Conservation (phyloP, 2,888 invertebrate genomes). For the Eretmocerus hayati region DNA sequence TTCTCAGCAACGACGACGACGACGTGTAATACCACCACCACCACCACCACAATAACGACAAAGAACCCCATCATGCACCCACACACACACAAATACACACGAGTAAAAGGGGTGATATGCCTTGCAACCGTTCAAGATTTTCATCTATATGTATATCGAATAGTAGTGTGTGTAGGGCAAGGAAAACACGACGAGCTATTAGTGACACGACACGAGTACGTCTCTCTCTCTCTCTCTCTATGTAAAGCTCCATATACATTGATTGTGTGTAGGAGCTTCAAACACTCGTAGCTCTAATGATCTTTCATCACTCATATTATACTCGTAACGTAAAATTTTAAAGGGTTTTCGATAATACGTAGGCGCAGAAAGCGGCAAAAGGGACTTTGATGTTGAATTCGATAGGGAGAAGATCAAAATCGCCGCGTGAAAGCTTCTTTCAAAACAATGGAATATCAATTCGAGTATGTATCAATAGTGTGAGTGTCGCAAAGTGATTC, state of each 20-base stretch:
- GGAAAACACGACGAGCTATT: constrained; percentile 5
- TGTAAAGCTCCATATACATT: no score
- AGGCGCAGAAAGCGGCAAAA: not conserved
- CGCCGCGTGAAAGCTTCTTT: no score
- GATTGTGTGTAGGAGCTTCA: no score
- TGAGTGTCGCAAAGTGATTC: no score
- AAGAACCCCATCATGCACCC: not conserved
- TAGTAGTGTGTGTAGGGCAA: constrained; percentile 1
- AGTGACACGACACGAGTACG: not conserved
- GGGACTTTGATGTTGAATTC: not conserved
- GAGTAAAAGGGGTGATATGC: not conserved
- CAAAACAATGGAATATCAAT: constrained; percentile 17
- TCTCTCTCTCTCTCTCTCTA: no score
- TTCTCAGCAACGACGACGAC: not conserved
- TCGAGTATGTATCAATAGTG: not conserved
- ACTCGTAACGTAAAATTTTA: constrained; percentile 1
- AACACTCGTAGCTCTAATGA: not conserved
- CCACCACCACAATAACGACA: no score
- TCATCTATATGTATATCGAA: no score
- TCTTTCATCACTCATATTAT: not conserved
- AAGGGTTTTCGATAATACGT: constrained; percentile 1
- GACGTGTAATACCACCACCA: no score
- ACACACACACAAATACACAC: not conserved
- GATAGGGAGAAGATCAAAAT: no score
- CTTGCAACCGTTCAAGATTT: not conserved